Percentiles rank a stretch among this genome's conserved stretches.
Evolutionary conservation across 2,888 invertebrate species (phyloP).

Genomic region (Sminthurides aquaticus): DNA sequence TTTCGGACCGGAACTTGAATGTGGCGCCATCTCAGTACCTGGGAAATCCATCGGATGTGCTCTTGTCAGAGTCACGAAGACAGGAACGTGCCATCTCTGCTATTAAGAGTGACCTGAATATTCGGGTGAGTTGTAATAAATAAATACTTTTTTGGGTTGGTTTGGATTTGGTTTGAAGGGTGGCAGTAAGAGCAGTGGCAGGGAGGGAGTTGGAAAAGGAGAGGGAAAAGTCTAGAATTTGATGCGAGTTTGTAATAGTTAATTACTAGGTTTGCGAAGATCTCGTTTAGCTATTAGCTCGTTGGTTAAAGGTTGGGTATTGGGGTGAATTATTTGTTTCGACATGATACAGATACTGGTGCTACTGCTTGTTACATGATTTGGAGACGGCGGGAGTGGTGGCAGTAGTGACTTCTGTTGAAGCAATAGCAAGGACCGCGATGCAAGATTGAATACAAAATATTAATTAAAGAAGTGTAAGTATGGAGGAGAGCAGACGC

Average conservation of each 20-base stretch:
- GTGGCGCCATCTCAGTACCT: constrained; percentile 37
- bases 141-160: not conserved
- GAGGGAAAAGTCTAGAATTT: too few relatives aligned
- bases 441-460: not conserved
- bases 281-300: not conserved
- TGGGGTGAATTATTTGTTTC: constrained; percentile 3
- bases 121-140: constrained; percentile 30
- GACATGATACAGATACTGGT: not conserved
- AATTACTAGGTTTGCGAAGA: constrained; percentile 1
- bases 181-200: too few relatives aligned
- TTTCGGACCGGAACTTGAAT: constrained; percentile 28
- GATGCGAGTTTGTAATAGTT: not conserved
- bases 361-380: not conserved
- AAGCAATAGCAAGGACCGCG: too few relatives aligned
- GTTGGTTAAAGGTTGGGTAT: not conserved
- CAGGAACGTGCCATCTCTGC: constrained; percentile 43
- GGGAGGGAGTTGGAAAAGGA: too few relatives aligned
- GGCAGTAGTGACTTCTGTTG: too few relatives aligned
- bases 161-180: not conserved
- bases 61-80: constrained; percentile 38
- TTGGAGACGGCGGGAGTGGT: not conserved
- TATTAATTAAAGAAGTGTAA: constrained; percentile 1
- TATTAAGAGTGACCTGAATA: constrained; percentile 40
- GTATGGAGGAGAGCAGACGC: not conserved
- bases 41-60: constrained; percentile 35